Conservation (phyloP, 2,113 vertebrate genomes). For the Corythornis vintsioides region DNA sequence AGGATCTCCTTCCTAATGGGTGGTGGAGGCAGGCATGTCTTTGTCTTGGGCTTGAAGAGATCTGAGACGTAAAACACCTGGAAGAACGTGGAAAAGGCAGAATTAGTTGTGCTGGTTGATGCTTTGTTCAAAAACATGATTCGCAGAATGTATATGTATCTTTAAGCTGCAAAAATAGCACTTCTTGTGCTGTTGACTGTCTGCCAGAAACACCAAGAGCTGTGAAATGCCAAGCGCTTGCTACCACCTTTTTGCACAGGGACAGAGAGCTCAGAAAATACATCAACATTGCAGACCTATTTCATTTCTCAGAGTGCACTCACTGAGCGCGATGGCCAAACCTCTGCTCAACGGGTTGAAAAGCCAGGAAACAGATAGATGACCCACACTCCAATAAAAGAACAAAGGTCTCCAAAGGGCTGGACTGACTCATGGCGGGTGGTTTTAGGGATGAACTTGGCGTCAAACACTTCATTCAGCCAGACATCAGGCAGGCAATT, state of each 20-base stretch:
- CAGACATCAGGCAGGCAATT: background rate
- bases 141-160: background rate
- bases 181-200: background rate
- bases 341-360: background rate
- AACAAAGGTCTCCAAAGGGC: slow-evolving; percentile 17
- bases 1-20: slow-evolving; percentile 94
- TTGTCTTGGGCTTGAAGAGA: slow-evolving; percentile 90
- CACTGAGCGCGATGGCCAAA: background rate
- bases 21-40: slow-evolving; percentile 83
- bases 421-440: background rate
- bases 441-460: background rate
- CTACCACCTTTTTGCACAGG: background rate
- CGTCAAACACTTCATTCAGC: background rate
- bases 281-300: background rate
- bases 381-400: background rate
- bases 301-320: background rate
- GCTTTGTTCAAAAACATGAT: background rate
- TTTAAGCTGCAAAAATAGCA: background rate
- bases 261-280: background rate
- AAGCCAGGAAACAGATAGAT: slow-evolving; percentile 47
- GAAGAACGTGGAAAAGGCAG: background rate
- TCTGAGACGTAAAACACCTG: slow-evolving; percentile 97
- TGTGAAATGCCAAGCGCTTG: background rate
- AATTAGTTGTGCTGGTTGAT: background rate
- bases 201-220: fast-evolving